phyloP scores from a whole-genome alignment of 2,797 vertebrate genomes.

The Nyctalus aviator region DNA sequence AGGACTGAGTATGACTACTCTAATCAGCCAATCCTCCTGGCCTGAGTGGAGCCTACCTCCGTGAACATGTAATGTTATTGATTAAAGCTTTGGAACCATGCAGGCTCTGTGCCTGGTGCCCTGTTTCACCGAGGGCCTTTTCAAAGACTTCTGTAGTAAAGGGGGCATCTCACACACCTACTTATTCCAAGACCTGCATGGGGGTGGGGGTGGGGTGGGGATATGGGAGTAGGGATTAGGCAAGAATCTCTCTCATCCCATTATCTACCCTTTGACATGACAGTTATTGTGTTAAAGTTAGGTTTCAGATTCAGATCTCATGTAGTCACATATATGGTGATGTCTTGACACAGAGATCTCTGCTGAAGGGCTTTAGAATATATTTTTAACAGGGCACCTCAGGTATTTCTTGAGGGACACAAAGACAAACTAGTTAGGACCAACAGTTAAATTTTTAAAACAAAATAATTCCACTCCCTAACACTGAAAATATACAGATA shows the following conservation, averaged over 20 bases:
- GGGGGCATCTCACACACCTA: neutral
- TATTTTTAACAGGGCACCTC: neutral
- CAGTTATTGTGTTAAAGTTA: neutral
- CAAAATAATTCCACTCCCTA: neutral
- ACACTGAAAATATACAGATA: neutral
- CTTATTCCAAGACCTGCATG: too few relatives aligned
- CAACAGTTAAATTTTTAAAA: neutral
- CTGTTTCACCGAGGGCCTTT: neutral
- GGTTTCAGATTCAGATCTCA: neutral
- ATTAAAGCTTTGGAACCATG: neutral
- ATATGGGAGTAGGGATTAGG: neutral
- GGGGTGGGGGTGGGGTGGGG: too few relatives aligned
- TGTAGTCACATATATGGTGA: neutral
- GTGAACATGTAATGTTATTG: neutral
- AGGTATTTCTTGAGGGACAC: neutral
- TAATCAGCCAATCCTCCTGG: neutral
- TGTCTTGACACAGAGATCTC: neutral
- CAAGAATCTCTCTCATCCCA: neutral
- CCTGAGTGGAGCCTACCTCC: rapidly evolving
- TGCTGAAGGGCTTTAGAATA: neutral
- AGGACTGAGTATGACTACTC: neutral
- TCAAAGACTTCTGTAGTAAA: neutral
- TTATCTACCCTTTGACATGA: neutral
- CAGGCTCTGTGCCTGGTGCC: neutral
- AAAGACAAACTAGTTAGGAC: neutral